phyloP scores from a whole-genome alignment of 2,888 invertebrate species.

The Drosophila greeni region DNA sequence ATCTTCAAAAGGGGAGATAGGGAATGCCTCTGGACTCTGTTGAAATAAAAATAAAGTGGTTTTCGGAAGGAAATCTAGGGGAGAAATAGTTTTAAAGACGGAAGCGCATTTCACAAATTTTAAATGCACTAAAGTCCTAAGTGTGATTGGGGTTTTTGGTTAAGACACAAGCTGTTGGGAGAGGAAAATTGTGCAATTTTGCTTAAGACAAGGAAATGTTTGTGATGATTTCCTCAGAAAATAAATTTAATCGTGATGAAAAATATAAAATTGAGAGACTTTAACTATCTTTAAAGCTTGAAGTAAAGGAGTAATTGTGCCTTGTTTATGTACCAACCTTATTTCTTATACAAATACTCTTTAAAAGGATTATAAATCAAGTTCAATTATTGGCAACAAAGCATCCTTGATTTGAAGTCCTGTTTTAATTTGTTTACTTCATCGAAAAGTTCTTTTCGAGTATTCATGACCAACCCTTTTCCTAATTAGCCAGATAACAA shows the following conservation, averaged over 20 bases:
- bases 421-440: not conserved
- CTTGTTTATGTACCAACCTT: not conserved
- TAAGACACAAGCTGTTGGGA: not conserved
- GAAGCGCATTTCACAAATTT: not conserved
- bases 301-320: not conserved
- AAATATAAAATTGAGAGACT: not conserved
- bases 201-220: too few species aligned
- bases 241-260: not conserved
- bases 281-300: not conserved
- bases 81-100: not conserved
- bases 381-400: not conserved
- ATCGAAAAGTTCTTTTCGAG: not conserved
- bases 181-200: too few species aligned
- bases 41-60: constrained; percentile 18
- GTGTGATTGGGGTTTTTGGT: not conserved
- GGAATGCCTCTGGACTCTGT: not conserved
- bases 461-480: not conserved
- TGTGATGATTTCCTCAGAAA: not conserved
- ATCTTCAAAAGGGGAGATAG: constrained; percentile 9
- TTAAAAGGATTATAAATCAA: not conserved
- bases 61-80: not conserved
- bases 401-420: too few species aligned
- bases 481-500: constrained; percentile 15
- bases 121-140: not conserved
- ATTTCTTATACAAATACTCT: not conserved